Evolutionary conservation across 2,888 invertebrate genomes (phyloP), one percentile per base, ranked within the genome.

Genomic region (Dasysyrphus albostriatus): DNA sequence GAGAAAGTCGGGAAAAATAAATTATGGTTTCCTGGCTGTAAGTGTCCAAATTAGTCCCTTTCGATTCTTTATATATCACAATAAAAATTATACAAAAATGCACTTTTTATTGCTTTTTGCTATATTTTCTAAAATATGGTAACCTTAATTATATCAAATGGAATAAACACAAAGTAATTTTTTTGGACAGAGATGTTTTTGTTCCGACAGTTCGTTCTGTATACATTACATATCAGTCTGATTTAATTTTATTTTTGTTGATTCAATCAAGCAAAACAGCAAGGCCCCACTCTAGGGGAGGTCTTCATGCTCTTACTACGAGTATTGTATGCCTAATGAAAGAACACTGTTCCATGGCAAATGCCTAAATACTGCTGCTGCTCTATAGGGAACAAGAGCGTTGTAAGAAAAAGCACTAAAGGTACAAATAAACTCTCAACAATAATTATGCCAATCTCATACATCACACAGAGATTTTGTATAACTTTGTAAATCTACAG

Each of bases 401-500:
- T 37, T 61, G n/a, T 59, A 16, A 19, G 39, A 39, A 59, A 44
- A 42, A 6, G 24, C 24, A 24, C 3, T 8, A 24, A 63, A 63
- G 29, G 61, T 44, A 44, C 39, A 63, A 44, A 47, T 65, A 65
- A 65, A 65, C 16, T 32, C 44, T 24, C 2, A 24, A 65, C 47
- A 65, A 47, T 47, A 65, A 47, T 47, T 47, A 47, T 47, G 47
- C 29, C 63, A 65, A 65, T 44, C 63, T 63, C 63, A 47, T 65
- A 47, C 47, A 47, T 10, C 47, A 6, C 47, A 32, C 10, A 16
- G 32, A 63, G 29, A 63, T 44, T 14, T 12, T 16, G 32, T 24
- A 51, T 51, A 51, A 51, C 49, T 24, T 24, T 51, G 24, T 24
- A 24, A n/a, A n/a, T 3, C 24, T 24, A 24, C 24, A 24, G 24